phyloP scores from a whole-genome alignment of 2,888 invertebrate species.

The Acanthococcus lagerstroemiae region DNA sequence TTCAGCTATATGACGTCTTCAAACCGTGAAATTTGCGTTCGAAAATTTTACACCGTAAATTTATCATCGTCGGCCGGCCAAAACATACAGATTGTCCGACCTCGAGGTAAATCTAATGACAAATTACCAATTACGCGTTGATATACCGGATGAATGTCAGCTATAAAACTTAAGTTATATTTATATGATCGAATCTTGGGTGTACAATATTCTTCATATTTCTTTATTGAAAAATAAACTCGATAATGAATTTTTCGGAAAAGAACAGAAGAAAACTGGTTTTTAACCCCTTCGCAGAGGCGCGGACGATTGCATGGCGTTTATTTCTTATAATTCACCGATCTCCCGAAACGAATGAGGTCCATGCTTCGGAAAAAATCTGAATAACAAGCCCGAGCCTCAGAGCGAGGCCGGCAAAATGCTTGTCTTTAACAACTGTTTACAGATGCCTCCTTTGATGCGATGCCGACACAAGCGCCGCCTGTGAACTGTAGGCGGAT shows the following conservation, averaged over 20 bases:
- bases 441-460: conserved; percentile 29
- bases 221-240: neutral
- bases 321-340: neutral
- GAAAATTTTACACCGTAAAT: too few species aligned
- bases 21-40: too few species aligned
- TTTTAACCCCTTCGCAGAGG: neutral
- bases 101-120: too few species aligned
- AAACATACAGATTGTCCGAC: too few species aligned
- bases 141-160: too few species aligned
- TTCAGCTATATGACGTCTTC: too few species aligned
- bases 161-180: too few species aligned
- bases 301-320: neutral
- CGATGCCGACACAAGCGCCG: conserved; percentile 27
- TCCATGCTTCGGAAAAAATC: neutral
- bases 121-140: too few species aligned
- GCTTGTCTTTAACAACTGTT: conserved; percentile 26
- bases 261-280: neutral
- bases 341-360: neutral
- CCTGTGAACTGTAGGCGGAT: conserved; percentile 31
- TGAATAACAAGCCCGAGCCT: neutral
- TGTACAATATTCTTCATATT: too few species aligned
- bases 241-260: neutral
- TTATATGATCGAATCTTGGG: too few species aligned
- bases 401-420: conserved; percentile 12
- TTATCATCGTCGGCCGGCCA: too few species aligned